Evolutionary conservation across 2,797 vertebrate species (phyloP).

Genomic region (Emys orbicularis): DNA sequence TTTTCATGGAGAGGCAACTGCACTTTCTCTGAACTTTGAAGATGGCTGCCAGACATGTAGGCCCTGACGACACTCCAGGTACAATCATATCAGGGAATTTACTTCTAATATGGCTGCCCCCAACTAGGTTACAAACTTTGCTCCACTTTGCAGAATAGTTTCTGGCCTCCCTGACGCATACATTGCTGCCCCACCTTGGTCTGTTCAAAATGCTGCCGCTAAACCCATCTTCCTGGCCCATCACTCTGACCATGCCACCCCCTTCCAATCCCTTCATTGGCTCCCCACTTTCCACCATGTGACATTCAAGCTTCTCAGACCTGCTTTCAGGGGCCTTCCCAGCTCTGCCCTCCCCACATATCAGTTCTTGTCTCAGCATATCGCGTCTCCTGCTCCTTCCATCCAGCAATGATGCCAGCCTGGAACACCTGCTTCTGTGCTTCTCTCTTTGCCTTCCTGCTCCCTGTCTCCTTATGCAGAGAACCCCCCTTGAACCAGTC

Average conservation of each 20-base stretch:
- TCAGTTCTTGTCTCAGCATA: neutral
- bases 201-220: neutral
- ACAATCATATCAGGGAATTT: neutral
- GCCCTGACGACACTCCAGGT: neutral
- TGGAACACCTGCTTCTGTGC: accelerated
- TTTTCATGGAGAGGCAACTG: neutral
- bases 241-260: neutral
- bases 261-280: neutral
- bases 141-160: accelerated
- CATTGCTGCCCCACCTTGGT: neutral
- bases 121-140: neutral
- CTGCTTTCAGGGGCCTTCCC: neutral
- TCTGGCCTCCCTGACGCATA: neutral
- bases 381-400: neutral
- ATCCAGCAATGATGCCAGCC: neutral
- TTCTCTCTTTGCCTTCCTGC: neutral
- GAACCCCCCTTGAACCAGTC: neutral
- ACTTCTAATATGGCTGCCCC: neutral
- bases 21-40: neutral
- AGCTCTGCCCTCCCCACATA: neutral
- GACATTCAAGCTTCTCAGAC: neutral
- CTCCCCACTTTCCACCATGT: neutral
- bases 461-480: accelerated
- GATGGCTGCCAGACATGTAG: neutral
- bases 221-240: neutral